Base-by-base conservation (phyloP, 2,113 vertebrate genomes). In the Tympanuchus pallidicinctus region DNA sequence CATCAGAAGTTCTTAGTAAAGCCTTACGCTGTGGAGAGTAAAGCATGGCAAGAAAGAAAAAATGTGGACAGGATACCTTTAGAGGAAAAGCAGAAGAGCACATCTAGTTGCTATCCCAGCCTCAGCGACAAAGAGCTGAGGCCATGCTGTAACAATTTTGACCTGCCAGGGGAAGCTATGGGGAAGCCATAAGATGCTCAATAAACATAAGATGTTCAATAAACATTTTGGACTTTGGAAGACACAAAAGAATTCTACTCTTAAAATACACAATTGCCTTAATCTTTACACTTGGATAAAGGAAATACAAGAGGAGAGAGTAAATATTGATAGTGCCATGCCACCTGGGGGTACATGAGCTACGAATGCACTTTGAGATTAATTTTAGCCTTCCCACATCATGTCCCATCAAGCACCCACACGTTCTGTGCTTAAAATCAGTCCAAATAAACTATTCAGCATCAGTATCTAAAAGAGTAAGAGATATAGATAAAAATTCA, bases 391-490 rank as follows among this genome's bases (percentile, higher is more conserved):
- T 73, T 73, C 17, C 45, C 42, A 21, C 15, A 73, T 20, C 45
- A 30, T 19, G 20, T 8, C 42, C 12, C 28, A 61, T 9, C 0
- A 5, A 79, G 4, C 8, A 10, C 5, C 28, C 14, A 30, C 5
- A 27, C 2, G 27, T 74, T 67, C 80, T 45, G 19, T 27, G 22
- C 34, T 77, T 77, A 42, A 57, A 63, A 52, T 34, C 24, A 20
- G 2, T 14, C 57, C 47, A 28, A 38, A 94, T 70, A 13, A 42
- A 19, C 8, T 17, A 21, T 24, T 66, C 13, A 70, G 61, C 13
- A 47, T 38, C 45, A 20, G 2, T 14, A 5, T 17, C 21, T 32
- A 63, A 52, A 90, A 25, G 6, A 72, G 1, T 5, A 85, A 38
- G 38, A 48, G 3, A 59, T 32, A 9, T 19, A 76, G 27, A 77